These are phyloP conservation scores for Drosophila neonasuta DNA, from an alignment of 2,888 invertebrate genomes.

Conservation along the genomic window DNA sequence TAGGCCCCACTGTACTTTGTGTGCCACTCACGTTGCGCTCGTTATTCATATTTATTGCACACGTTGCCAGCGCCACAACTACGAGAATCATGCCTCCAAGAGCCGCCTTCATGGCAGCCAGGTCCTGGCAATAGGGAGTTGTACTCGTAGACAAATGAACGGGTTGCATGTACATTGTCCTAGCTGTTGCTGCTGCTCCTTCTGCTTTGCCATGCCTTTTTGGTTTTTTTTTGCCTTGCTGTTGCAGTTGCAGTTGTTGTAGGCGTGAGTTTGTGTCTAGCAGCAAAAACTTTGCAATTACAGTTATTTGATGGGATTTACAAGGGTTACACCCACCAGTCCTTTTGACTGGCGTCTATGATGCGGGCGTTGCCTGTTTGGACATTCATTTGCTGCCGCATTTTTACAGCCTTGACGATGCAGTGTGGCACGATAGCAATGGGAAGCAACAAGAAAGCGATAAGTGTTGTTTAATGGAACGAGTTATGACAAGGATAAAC, in stretches of 20 bases:
- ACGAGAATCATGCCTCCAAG: conserved; percentile 26
- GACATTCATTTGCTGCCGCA: conserved; percentile 69
- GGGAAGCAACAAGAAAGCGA: conserved; percentile 26
- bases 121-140: conserved; percentile 43
- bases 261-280: conserved; percentile 65
- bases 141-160: conserved; percentile 62
- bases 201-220: conserved; percentile 2
- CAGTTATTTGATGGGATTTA: conserved; percentile 78
- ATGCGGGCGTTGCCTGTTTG: conserved; percentile 54
- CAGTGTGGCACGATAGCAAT: conserved; percentile 21
- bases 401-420: conserved; percentile 61
- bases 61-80: conserved; percentile 59
- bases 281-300: conserved; percentile 76
- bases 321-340: conserved; percentile 45
- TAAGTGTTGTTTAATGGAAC: conserved; percentile 56
- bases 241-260: conserved; percentile 32
- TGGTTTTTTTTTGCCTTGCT: background rate
- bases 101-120: conserved; percentile 26
- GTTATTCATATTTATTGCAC: conserved; percentile 79
- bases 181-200: conserved; percentile 27
- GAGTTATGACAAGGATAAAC: conserved; percentile 35
- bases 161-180: conserved; percentile 70
- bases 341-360: conserved; percentile 6
- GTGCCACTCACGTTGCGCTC: conserved; percentile 78
- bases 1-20: conserved; percentile 63